phyloP scores from a whole-genome alignment of 2,888 invertebrate species.

The Brachyptera risi region DNA sequence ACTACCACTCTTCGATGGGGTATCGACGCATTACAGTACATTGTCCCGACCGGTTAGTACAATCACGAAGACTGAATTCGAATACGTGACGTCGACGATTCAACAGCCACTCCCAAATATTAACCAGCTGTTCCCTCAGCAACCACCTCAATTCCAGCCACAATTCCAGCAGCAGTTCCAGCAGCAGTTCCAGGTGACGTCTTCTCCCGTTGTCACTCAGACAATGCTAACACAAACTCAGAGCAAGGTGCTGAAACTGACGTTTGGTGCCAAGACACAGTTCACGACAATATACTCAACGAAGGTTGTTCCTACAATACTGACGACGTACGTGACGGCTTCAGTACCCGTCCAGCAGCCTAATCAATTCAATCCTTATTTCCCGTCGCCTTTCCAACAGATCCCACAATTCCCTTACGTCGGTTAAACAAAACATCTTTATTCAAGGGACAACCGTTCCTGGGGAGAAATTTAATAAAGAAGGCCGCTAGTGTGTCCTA shows the following conservation, averaged over 20 bases:
- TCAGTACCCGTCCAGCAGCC: conserved; percentile 69
- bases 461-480: neutral
- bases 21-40: conserved; percentile 70
- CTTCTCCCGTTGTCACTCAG: conserved; percentile 75
- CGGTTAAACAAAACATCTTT: too few species aligned
- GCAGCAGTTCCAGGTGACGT: conserved; percentile 66
- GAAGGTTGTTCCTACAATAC: conserved; percentile 72
- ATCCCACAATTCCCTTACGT: conserved; percentile 73
- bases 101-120: conserved; percentile 45
- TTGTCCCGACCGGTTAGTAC: conserved; percentile 75
- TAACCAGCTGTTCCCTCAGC: conserved; percentile 35
- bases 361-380: conserved; percentile 71
- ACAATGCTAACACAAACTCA: conserved; percentile 74
- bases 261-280: conserved; percentile 87
- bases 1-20: conserved; percentile 71
- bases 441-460: too few species aligned
- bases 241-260: conserved; percentile 77
- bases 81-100: conserved; percentile 69
- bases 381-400: conserved; percentile 68
- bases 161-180: conserved; percentile 26
- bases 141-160: conserved; percentile 33
- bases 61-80: conserved; percentile 73
- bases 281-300: conserved; percentile 83
- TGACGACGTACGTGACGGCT: conserved; percentile 80
- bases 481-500: neutral